Conservation (phyloP, 2,113 vertebrate genomes). For the Arvicanthis niloticus region DNA sequence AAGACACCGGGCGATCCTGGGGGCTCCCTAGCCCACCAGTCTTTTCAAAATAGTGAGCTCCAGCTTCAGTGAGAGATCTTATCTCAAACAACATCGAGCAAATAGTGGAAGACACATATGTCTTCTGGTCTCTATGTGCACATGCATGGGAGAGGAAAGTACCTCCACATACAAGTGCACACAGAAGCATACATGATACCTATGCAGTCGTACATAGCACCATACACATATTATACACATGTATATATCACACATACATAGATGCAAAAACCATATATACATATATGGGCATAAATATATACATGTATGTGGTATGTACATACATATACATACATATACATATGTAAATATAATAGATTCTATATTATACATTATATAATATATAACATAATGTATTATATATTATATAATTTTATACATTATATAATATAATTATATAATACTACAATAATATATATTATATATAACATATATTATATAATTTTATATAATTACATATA, state of each 20-base stretch:
- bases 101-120: not conserved
- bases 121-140: not conserved
- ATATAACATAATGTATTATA: too few species aligned
- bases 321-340: not conserved
- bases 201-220: not conserved
- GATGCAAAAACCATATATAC: not conserved
- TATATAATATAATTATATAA: too few species aligned
- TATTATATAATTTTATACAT: too few species aligned
- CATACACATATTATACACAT: not conserved
- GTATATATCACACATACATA: not conserved
- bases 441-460: too few species aligned
- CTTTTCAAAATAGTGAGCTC: not conserved
- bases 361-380: too few species aligned
- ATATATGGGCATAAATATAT: not conserved
- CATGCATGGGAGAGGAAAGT: not conserved
- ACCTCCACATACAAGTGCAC: not conserved
- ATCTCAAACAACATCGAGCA: not conserved
- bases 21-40: too few species aligned
- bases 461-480: too few species aligned
- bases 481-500: too few species aligned
- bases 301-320: not conserved
- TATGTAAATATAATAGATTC: not conserved
- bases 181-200: not conserved
- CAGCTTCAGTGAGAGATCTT: not conserved
- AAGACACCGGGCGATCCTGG: not conserved